Percentiles rank a stretch among this genome's conserved stretches.
Evolutionary conservation across 1,140 invertebrate genomes (phyloP).

Genomic region (Philotrypesis tridentata): DNA sequence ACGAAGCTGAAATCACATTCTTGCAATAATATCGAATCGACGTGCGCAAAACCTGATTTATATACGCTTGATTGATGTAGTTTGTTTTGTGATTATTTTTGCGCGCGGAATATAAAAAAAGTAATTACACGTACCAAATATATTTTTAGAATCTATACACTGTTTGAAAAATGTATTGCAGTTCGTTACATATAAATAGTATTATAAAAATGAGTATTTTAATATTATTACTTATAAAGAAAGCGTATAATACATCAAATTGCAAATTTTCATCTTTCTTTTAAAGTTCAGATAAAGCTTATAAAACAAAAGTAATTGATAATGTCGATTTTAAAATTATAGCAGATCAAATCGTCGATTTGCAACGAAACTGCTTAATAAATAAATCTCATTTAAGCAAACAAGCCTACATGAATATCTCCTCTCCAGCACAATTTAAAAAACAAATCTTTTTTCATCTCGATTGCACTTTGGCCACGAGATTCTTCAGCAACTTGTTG

Average conservation of each 20-base stretch:
- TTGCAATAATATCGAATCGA: no score
- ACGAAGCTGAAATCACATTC: no score
- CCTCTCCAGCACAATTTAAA: not conserved
- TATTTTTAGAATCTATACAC: no score
- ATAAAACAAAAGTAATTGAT: not conserved
- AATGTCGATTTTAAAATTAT: not conserved
- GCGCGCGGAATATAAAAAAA: no score
- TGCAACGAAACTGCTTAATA: not conserved
- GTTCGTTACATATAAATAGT: not conserved
- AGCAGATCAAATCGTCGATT: not conserved
- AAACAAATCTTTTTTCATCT: not conserved
- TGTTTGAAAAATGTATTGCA: not conserved
- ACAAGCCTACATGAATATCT: not conserved
- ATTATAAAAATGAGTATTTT: not conserved
- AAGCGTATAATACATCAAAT: not conserved
- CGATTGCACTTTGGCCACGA: constrained; percentile 52
- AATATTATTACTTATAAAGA: not conserved
- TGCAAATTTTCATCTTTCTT: not conserved
- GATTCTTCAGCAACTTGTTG: constrained; percentile 64
- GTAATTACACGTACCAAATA: no score
- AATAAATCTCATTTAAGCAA: not conserved
- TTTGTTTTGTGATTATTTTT: no score
- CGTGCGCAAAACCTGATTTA: no score
- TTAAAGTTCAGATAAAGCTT: not conserved
- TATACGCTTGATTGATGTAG: no score